Evolutionary conservation across 2,888 invertebrate species (phyloP).

Genomic region (Perithous albicinctus): DNA sequence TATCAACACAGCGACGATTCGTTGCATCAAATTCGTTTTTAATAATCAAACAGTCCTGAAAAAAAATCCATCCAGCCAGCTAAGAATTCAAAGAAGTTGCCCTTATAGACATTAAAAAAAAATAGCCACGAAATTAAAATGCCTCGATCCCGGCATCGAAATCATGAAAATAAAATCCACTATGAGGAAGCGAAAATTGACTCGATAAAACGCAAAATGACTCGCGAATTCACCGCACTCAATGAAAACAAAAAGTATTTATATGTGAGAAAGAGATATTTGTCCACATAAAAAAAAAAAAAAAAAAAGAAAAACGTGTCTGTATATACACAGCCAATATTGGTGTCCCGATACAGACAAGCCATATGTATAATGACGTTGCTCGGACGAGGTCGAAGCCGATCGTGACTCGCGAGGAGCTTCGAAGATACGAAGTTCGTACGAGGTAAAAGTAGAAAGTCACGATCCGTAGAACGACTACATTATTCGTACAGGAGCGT

Average conservation of each 20-base stretch:
- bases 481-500: background rate
- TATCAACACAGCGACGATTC: too few relatives aligned
- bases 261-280: background rate
- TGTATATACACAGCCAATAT: background rate
- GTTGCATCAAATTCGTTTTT: too few relatives aligned
- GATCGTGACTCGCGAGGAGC: conserved; percentile 36
- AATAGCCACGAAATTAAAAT: too few relatives aligned
- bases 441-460: conserved; percentile 68
- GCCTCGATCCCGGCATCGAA: too few relatives aligned
- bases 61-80: too few relatives aligned
- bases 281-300: conserved; percentile 5
- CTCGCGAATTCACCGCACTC: background rate
- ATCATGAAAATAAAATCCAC: too few relatives aligned
- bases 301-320: too few relatives aligned
- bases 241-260: conserved; percentile 1
- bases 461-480: conserved; percentile 48
- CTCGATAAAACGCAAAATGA: background rate
- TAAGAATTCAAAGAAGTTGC: too few relatives aligned
- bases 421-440: conserved; percentile 32
- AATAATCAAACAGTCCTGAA: too few relatives aligned
- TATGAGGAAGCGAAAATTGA: too few relatives aligned
- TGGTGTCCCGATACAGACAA: background rate
- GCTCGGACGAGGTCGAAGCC: conserved; percentile 26
- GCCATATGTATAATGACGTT: background rate
- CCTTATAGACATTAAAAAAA: too few relatives aligned